Percentiles rank a stretch among this genome's conserved stretches.
These are phyloP conservation scores for Mallateleia sp. DNA, from an alignment of 2,888 invertebrate genomes.

Conservation along the genomic window DNA sequence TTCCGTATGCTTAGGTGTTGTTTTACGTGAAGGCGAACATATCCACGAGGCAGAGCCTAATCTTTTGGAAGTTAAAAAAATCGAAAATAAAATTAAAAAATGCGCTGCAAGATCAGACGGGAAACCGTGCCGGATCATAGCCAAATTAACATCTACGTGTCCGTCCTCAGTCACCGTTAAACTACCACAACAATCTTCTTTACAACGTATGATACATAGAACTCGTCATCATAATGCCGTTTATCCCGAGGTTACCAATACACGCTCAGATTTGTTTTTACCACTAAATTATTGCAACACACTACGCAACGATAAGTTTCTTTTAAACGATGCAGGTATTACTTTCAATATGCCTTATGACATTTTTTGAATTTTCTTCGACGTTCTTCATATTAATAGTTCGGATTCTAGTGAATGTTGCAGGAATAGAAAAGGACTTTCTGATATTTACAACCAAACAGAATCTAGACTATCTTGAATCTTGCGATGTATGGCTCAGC, in stretches of 20 bases:
- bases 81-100: constrained; percentile 10
- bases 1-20: constrained; percentile 10
- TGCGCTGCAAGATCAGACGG: not conserved
- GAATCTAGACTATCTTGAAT: not conserved
- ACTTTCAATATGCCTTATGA: too few species aligned
- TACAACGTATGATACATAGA: not conserved
- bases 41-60: constrained; percentile 4
- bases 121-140: constrained; percentile 8
- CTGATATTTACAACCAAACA: constrained; percentile 8
- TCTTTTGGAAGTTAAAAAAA: not conserved
- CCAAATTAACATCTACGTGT: not conserved
- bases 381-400: constrained; percentile 3
- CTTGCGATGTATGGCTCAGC: constrained; percentile 1
- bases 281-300: constrained; percentile 8
- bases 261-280: not conserved
- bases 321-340: constrained; percentile 20
- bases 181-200: constrained; percentile 1
- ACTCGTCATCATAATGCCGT: not conserved
- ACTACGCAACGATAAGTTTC: constrained; percentile 1
- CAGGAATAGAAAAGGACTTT: not conserved
- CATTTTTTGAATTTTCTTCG: not conserved
- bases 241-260: not conserved
- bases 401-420: constrained; percentile 20
- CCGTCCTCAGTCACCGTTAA: not conserved
- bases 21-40: not conserved